Conservation (phyloP, 2,888 invertebrate species). For the Spialia ferax region DNA sequence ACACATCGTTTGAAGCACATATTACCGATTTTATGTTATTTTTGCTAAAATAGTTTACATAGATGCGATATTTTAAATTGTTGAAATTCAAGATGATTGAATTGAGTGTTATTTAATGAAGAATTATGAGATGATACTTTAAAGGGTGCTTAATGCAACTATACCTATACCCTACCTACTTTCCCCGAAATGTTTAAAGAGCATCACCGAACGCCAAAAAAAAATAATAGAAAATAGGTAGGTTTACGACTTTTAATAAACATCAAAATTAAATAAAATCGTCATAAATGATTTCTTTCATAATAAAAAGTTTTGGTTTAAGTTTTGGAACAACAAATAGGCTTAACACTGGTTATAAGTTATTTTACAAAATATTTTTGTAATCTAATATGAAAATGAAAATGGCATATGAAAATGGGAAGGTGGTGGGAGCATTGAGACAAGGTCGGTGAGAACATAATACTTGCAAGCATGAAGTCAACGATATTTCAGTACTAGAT, state of each 20-base stretch:
- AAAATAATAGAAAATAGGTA: slow-evolving; percentile 15
- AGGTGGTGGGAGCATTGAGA: slow-evolving; percentile 49
- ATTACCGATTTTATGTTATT: slow-evolving; percentile 63
- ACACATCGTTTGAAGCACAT: slow-evolving; percentile 65
- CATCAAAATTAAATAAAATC: slow-evolving; percentile 5
- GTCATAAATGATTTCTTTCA: slow-evolving; percentile 14
- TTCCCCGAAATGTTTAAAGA: slow-evolving; percentile 1
- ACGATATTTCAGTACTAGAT: neutral
- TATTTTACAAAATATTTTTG: slow-evolving; percentile 73
- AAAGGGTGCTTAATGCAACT: slow-evolving; percentile 36
- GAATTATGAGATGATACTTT: slow-evolving; percentile 23
- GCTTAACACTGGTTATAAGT: slow-evolving; percentile 54
- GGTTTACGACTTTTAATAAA: slow-evolving; percentile 3
- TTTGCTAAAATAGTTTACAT: slow-evolving; percentile 68
- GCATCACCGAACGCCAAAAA: slow-evolving; percentile 19
- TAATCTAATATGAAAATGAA: slow-evolving; percentile 60
- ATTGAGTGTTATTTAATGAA: slow-evolving; percentile 24
- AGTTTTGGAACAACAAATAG: slow-evolving; percentile 47
- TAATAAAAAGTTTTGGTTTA: slow-evolving; percentile 11
- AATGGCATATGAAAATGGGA: slow-evolving; percentile 51
- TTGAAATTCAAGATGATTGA: slow-evolving; percentile 34
- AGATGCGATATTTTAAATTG: slow-evolving; percentile 57
- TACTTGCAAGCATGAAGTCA: neutral
- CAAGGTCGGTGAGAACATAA: slow-evolving; percentile 39
- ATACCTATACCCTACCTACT: neutral